Evolutionary conservation across 1,140 invertebrate species (phyloP).

Genomic region (Euura lappo): DNA sequence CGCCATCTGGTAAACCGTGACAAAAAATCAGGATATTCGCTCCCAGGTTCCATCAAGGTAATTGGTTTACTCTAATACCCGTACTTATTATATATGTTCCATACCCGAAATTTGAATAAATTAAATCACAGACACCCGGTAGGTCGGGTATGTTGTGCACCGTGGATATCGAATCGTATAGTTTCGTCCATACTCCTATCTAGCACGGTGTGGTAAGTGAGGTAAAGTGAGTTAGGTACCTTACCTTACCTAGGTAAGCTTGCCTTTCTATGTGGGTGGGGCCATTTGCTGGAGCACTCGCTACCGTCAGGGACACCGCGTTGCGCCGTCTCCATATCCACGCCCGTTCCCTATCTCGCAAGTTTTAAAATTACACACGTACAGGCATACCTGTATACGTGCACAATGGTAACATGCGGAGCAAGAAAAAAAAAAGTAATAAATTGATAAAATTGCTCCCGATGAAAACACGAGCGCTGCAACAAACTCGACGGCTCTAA

Average conservation of each 20-base stretch:
- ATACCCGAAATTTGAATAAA: too few species aligned
- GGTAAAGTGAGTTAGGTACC: neutral
- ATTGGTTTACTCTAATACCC: too few species aligned
- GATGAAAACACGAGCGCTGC: neutral
- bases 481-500: conserved; percentile 10
- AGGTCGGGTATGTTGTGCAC: too few species aligned
- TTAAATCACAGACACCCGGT: too few species aligned
- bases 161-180: neutral
- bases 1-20: neutral
- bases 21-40: neutral
- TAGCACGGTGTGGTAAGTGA: neutral
- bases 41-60: neutral
- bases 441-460: neutral
- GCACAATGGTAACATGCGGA: too few species aligned
- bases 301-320: conserved; percentile 19
- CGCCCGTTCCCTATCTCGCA: conserved; percentile 10
- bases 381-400: too few species aligned
- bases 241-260: conserved; percentile 8
- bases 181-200: neutral
- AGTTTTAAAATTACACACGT: neutral
- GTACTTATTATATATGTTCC: too few species aligned
- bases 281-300: conserved; percentile 9
- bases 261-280: conserved; percentile 18
- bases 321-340: conserved; percentile 14
- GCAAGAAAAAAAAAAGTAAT: neutral